These are phyloP conservation scores for Cebidichthys violaceus DNA, from an alignment of 2,113 vertebrate species.

Conservation along the genomic window DNA sequence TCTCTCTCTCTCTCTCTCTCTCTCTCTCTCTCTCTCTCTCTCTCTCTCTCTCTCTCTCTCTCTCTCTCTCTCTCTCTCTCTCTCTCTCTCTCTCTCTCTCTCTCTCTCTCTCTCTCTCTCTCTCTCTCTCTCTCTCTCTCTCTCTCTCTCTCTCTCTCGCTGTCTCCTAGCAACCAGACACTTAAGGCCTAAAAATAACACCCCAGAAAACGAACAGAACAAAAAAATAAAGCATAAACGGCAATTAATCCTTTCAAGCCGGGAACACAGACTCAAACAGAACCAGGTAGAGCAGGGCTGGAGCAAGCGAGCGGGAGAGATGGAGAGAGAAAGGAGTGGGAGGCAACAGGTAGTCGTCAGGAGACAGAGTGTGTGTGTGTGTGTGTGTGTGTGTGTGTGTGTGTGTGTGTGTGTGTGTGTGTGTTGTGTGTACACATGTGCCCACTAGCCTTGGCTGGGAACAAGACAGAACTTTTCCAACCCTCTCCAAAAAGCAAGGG, in stretches of 20 bases:
- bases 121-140: conserved; percentile 78
- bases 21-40: conserved; percentile 81
- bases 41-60: conserved; percentile 78
- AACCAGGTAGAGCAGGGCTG: conserved; percentile 65
- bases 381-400: conserved; percentile 5
- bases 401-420: conserved; percentile 15
- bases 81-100: conserved; percentile 79
- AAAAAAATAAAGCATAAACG: conserved; percentile 86
- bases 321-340: conserved; percentile 47
- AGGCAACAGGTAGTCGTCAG: conserved; percentile 84
- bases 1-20: conserved; percentile 73
- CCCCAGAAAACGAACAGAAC: conserved; percentile 84
- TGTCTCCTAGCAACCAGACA: conserved; percentile 88
- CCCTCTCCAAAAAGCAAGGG: conserved; percentile 33
- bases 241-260: conserved; percentile 85
- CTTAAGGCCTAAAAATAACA: conserved; percentile 87
- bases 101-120: conserved; percentile 79
- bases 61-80: conserved; percentile 79
- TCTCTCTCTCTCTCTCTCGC: conserved; percentile 66
- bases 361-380: conserved; percentile 60
- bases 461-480: conserved; percentile 62
- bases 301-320: conserved; percentile 30
- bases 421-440: not conserved
- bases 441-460: conserved; percentile 50
- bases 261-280: conserved; percentile 79